Base-by-base conservation (phyloP, 2,113 vertebrate species). In the Nestor notabilis region DNA sequence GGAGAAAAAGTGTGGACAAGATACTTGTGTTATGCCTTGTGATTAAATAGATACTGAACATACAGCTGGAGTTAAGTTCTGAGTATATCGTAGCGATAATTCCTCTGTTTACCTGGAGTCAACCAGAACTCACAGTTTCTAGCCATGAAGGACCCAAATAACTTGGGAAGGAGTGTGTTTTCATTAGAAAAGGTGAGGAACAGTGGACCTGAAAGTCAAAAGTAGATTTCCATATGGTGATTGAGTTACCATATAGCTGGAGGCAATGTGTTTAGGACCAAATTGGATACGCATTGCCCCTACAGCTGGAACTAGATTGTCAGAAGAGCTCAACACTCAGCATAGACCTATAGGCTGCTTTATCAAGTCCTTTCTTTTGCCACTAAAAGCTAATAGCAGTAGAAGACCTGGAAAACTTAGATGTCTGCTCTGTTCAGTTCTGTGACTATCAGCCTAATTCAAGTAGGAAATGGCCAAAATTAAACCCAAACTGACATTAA, bases 401-500 rank as follows among this genome's bases (percentile, higher is more conserved):
- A 64, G 49, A n/a, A 68, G 31, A n/a, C 31, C 27, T 4, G 2
- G 29, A 77, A 37, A 43, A 21, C n/a, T 58, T 17, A 2, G 20
- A 2, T 25, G 8, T 43, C 31, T 87, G 2, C 21, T 49, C 27
- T 28, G 37, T 18, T 70, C 25, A 13, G 41, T 3, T 63, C 47
- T 33, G 10, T 44, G 83, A 21, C 63, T 49, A 18, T 27, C 65
- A 41, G 77, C 4, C 24, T 44, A 84, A n/a, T 9, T 17, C 47
- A 52, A 41, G 8, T 10, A 83, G 93, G 81, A 95, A 86, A 46
- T 9, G 37, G 55, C 84, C 94, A 94, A 89, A 94, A 72, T 90
- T 61, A 89, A 95, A 96, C 94, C 81, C 78, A 93, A 89, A 93
- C 69, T 69, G 72, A 72, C 81, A 87, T 85, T 77, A 94, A 94